Base-by-base conservation (phyloP, 2,113 vertebrate species). In the Rallus limicola region DNA sequence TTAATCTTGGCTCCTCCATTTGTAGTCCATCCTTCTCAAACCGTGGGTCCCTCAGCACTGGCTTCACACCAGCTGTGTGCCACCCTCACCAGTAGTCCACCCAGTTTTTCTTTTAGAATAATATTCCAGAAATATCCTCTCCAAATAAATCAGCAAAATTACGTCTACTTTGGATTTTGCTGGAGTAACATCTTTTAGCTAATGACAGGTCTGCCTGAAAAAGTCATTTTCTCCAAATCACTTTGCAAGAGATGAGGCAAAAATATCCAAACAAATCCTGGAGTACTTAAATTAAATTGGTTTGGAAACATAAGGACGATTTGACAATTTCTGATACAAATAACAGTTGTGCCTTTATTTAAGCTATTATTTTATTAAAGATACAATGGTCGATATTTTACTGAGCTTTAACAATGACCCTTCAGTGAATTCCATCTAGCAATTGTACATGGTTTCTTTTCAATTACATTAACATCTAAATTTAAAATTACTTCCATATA, bases 1-100 rank as follows among this genome's bases (percentile, higher is more conserved):
- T 91, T 88, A 82, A 93, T 96, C 72, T 86, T 78, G 75, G 16
- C 33, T 96, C 12, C 16, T 88, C 52, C 31, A 78, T 80, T 67
- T 44, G 24, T n/a, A 82, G 46, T 40, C 36, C 31, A 19, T 80
- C 21, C 40, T 85, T 76, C 78, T 60, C 26, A 82, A 91, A 62
- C 23, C 53, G 28, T 42, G 62, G 9, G 9, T 82, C 56, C 58
- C 16, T 3, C 19, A 68, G 28, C 53, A 52, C 6, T 2, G 1
- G n/a, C 58, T 46, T 79, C 44, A 46, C 29, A 68, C 34, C 63
- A 76, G 9, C 64, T 59, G 16, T 88, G 33, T 86, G 58, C 76
- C 23, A 70, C 40, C 28, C 58, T 81, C 53, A 72, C 55, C 28
- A 86, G 10, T 64, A 34, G 85, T 89, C 28, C 33, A 81, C n/a